These are phyloP conservation scores for Brevimyrus niger DNA, from an alignment of 2,113 vertebrate genomes.

Conservation along the genomic window DNA sequence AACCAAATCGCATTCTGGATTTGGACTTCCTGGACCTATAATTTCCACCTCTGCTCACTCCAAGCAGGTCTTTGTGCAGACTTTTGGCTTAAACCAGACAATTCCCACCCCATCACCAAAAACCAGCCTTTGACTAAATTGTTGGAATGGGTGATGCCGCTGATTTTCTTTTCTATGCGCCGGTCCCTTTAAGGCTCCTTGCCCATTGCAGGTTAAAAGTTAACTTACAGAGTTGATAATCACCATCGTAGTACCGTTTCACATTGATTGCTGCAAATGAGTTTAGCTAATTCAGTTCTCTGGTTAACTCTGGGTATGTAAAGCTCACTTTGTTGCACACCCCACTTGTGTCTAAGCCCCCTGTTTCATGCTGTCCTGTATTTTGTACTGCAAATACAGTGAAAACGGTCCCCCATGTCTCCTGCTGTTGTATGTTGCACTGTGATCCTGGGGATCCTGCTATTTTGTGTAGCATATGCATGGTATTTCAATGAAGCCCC, in stretches of 20 bases:
- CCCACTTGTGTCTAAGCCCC: neutral
- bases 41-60: too few species aligned
- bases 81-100: neutral
- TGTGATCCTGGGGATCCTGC: neutral
- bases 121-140: neutral
- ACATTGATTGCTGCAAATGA: neutral
- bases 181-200: neutral
- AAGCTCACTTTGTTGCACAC: neutral
- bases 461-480: neutral
- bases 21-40: too few species aligned
- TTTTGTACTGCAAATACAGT: neutral
- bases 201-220: neutral
- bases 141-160: neutral
- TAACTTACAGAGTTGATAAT: neutral
- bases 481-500: neutral
- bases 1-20: too few species aligned
- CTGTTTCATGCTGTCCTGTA: neutral
- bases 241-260: neutral
- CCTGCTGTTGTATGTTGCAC: neutral
- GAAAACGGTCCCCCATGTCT: neutral
- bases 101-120: neutral
- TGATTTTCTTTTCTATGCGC: neutral
- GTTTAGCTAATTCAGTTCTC: neutral
- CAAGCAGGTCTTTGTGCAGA: neutral
- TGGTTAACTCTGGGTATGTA: neutral